These are phyloP conservation scores for Dicranocentrus wangi DNA, from an alignment of 2,888 invertebrate species.

Conservation along the genomic window DNA sequence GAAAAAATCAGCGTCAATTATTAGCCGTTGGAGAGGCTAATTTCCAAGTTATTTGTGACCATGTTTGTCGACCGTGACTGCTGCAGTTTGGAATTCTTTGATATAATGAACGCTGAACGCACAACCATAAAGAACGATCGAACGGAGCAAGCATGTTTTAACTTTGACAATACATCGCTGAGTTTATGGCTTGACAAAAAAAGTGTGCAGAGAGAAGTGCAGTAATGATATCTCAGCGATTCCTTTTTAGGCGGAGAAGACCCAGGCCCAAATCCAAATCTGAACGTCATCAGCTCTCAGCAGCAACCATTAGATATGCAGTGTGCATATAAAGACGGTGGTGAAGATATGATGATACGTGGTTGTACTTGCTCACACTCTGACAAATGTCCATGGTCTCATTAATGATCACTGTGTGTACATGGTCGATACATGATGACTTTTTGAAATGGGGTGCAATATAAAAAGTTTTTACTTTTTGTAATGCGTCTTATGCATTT, in stretches of 20 bases:
- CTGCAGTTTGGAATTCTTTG: not conserved
- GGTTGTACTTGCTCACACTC: not conserved
- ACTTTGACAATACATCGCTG: not conserved
- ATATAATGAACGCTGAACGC: too few species aligned
- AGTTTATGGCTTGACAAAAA: not conserved
- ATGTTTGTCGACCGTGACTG: not conserved
- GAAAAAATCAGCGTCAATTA: too few species aligned
- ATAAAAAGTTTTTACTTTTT: too few species aligned
- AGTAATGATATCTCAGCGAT: constrained; percentile 45
- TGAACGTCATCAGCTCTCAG: too few species aligned
- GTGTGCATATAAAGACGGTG: not conserved
- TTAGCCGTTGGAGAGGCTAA: too few species aligned
- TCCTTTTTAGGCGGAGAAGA: constrained; percentile 48
- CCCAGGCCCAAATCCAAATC: constrained; percentile 21
- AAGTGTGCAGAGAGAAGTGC: not conserved
- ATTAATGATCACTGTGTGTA: constrained; percentile 1
- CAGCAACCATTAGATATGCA: too few species aligned
- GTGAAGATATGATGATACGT: not conserved
- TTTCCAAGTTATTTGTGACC: not conserved
- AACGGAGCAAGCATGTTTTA: not conserved
- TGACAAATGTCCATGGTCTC: constrained; percentile 24
- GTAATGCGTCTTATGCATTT: too few species aligned
- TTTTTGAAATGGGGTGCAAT: too few species aligned
- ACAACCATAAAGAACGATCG: not conserved
- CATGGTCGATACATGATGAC: not conserved